Evolutionary conservation across 2,888 invertebrate species (phyloP), one percentile per base, ranked within the genome.

Genomic region (Lathronympha strigana): DNA sequence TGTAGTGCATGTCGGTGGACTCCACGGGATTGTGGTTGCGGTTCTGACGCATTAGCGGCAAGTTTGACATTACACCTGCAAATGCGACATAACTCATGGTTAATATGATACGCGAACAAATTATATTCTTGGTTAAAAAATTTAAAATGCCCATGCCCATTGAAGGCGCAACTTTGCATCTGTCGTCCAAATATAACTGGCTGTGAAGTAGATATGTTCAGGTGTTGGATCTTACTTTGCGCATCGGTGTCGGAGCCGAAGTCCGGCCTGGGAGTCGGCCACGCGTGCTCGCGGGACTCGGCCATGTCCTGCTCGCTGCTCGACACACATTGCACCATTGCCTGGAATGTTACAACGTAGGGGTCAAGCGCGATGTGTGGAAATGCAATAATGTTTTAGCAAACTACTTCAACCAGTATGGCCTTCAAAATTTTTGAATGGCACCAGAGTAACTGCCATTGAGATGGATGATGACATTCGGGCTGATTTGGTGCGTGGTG

Each of bases 281-380:
- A 90, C 9, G 79, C 66, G 68, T 83, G 85, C 15, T 90, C 87
- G 53, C 86, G 84, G 0, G 90, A 78, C 69, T 92, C 92, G 0
- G 88, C 87, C 77, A 89, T 87, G 72, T 96, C 96, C 31, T 95
- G 96, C 79, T 97, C 97, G 74, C 97, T 97, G 79, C 97, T 97
- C 33, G 97, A 97, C 69, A 97, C 95, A 81, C 96, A 97, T 81
- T 97, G 97, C 28, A 97, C 97, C 97, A 97, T 95, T 5, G 95
- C 95, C 95, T 95, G 88, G 13, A 85, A 60, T 13, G 1, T 6
- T 8, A 45, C n/a, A n/a, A 17, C 47, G n/a, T 13, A 19, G 19
- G 4, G 1, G 9, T 40, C 38, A 38, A 15, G n/a, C 38, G 5
- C 28, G 5, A 28, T 8, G 1, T 1, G 28, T 28, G 5, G 6